These are phyloP conservation scores for Triops longicaudatus DNA, from an alignment of 1,140 invertebrate genomes.

Conservation along the genomic window DNA sequence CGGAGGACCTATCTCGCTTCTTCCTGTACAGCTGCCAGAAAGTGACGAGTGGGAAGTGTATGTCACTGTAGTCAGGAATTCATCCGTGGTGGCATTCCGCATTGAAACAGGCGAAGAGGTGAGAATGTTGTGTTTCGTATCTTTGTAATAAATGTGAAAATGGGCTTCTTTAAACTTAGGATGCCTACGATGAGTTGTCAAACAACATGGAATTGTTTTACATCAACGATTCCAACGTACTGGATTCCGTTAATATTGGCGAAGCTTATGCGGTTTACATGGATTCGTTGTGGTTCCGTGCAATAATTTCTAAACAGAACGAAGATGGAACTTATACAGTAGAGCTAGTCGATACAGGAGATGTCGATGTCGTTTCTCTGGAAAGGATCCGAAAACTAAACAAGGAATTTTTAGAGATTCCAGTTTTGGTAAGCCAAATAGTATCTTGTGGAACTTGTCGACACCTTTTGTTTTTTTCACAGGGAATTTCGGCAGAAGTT, in stretches of 20 bases:
- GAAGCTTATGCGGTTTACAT: neutral
- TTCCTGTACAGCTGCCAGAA: neutral
- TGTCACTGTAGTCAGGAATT: neutral
- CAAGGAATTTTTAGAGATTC: neutral
- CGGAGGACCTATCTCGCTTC: neutral
- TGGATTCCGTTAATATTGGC: neutral
- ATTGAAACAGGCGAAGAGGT: neutral
- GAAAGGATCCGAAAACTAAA: neutral
- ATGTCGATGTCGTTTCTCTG: neutral
- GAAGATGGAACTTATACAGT: neutral
- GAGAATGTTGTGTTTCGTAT: neutral
- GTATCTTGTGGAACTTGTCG: neutral
- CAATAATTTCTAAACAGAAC: neutral
- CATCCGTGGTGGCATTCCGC: neutral
- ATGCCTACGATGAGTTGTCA: neutral
- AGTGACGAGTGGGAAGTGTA: neutral
- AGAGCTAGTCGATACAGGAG: neutral
- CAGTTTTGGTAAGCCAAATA: neutral
- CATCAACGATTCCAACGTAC: neutral
- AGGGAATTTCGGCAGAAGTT: neutral
- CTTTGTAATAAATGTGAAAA: no score
- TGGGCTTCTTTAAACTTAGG: neutral
- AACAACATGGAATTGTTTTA: neutral
- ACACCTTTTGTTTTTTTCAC: neutral
- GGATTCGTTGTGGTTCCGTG: neutral